These are phyloP conservation scores for Aporrectodea caliginosa DNA, from an alignment of 1,140 invertebrate genomes.

Conservation along the genomic window DNA sequence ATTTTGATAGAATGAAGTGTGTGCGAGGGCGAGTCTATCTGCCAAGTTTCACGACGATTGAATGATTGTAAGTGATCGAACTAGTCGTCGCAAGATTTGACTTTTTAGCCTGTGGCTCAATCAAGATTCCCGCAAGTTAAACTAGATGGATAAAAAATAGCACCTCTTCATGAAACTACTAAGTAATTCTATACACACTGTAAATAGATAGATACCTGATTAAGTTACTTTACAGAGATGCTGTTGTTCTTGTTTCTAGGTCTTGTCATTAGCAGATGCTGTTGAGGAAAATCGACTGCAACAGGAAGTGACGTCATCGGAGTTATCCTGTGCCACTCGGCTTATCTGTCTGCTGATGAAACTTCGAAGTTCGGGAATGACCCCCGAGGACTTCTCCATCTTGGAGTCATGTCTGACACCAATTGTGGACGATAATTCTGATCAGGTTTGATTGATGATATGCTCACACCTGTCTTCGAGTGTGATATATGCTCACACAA, in stretches of 20 bases:
- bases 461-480: too few relatives aligned
- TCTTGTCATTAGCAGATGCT: slow-evolving; percentile 50
- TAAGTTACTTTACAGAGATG: not conserved
- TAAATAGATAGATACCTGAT: not conserved
- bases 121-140: too few relatives aligned
- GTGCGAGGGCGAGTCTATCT: too few relatives aligned
- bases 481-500: too few relatives aligned
- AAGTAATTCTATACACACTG: not conserved
- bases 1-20: too few relatives aligned
- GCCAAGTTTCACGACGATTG: too few relatives aligned
- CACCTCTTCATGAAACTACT: not conserved
- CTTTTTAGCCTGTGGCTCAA: too few relatives aligned
- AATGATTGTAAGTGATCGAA: too few relatives aligned
- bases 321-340: slow-evolving; percentile 51
- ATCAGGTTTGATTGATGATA: slow-evolving; percentile 47
- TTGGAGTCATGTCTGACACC: slow-evolving; percentile 50
- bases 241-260: not conserved
- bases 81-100: too few relatives aligned
- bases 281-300: slow-evolving; percentile 49
- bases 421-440: slow-evolving; percentile 45
- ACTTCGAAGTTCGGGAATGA: slow-evolving; percentile 47
- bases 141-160: too few relatives aligned
- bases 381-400: slow-evolving; percentile 50
- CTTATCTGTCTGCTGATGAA: slow-evolving; percentile 53
- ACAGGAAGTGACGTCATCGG: slow-evolving; percentile 46